A percentile compares a stretch with the other conserved stretches of the same genome.
Conservation (phyloP, 1,140 invertebrate species). For the Panagrolaimus sp. region DNA sequence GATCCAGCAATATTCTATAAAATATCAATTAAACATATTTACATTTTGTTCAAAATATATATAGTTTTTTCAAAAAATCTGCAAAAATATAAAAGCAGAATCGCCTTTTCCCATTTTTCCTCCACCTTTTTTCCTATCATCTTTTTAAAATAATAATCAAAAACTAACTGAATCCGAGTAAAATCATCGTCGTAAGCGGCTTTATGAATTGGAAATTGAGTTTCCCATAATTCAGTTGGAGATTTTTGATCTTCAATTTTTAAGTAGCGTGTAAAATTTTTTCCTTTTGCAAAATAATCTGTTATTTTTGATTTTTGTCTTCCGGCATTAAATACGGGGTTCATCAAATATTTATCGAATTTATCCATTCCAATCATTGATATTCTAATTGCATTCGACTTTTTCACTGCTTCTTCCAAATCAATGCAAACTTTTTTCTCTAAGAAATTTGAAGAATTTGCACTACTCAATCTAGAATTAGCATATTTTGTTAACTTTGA, state of each 20-base stretch:
- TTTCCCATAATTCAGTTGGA: slow-evolving; percentile 45
- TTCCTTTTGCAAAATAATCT: slow-evolving; percentile 48
- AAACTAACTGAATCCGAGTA: slow-evolving; percentile 39
- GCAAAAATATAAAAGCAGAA: not conserved
- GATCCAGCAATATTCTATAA: slow-evolving; percentile 41
- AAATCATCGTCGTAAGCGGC: slow-evolving; percentile 52
- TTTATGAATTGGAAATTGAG: slow-evolving; percentile 50
- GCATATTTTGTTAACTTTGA: too few species aligned
- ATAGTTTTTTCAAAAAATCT: not conserved
- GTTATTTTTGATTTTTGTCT: slow-evolving; percentile 34
- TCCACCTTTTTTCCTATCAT: too few species aligned
- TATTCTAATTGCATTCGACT: slow-evolving; percentile 38
- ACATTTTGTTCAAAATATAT: not conserved
- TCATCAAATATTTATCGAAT: slow-evolving; percentile 49
- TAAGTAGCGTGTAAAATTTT: not conserved
- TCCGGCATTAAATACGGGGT: slow-evolving; percentile 46
- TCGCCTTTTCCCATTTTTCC: not conserved
- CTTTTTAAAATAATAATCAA: not conserved
- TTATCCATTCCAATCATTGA: slow-evolving; percentile 51
- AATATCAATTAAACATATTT: slow-evolving; percentile 12
- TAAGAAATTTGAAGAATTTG: slow-evolving; percentile 6
- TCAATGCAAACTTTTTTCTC: slow-evolving; percentile 22
- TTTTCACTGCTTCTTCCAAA: slow-evolving; percentile 50
- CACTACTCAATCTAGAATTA: not conserved
- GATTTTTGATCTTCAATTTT: slow-evolving; percentile 28